A percentile compares a stretch with the other conserved stretches of the same genome.
Conservation (phyloP, 2,888 invertebrate genomes). For the Oscheius sp. region DNA sequence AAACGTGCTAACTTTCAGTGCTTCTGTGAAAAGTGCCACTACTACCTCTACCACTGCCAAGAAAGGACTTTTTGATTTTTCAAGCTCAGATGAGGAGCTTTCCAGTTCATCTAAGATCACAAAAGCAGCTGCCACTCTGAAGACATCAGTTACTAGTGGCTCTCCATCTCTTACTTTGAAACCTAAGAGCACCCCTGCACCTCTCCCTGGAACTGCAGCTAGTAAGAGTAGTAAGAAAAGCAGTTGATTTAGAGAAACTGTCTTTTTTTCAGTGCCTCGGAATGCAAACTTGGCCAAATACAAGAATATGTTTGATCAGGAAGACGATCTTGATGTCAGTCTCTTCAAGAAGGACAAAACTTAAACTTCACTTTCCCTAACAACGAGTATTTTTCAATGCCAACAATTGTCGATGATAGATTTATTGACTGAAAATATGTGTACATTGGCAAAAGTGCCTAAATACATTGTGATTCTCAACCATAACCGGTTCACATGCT, state of each 20-base stretch:
- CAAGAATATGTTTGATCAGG: conserved; percentile 14
- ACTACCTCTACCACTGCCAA: conserved; percentile 19
- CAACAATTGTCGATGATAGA: neutral
- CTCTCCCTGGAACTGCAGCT: too few species aligned
- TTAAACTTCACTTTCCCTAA: conserved; percentile 8
- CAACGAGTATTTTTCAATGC: neutral
- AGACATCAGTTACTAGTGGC: conserved; percentile 9
- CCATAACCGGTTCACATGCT: conserved; percentile 3
- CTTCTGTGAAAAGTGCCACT: neutral
- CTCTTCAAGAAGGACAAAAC: conserved; percentile 36
- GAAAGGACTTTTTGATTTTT: conserved; percentile 42
- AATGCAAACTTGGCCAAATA: neutral
- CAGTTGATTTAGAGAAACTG: neutral
- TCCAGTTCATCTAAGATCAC: conserved; percentile 6
- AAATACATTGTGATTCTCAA: conserved; percentile 14
- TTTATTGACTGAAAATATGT: neutral
- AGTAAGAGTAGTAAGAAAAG: too few species aligned
- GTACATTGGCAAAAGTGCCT: conserved; percentile 17
- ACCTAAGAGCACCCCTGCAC: too few species aligned
- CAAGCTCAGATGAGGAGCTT: conserved; percentile 27
- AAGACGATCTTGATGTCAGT: conserved; percentile 39
- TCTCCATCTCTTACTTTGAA: too few species aligned
- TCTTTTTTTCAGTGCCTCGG: conserved; percentile 8
- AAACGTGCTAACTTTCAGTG: neutral
- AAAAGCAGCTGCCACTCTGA: conserved; percentile 10